Evolutionary conservation across 1,140 invertebrate species (phyloP), one percentile per base, ranked within the genome.

Genomic region (Lasioglossum baleicum): DNA sequence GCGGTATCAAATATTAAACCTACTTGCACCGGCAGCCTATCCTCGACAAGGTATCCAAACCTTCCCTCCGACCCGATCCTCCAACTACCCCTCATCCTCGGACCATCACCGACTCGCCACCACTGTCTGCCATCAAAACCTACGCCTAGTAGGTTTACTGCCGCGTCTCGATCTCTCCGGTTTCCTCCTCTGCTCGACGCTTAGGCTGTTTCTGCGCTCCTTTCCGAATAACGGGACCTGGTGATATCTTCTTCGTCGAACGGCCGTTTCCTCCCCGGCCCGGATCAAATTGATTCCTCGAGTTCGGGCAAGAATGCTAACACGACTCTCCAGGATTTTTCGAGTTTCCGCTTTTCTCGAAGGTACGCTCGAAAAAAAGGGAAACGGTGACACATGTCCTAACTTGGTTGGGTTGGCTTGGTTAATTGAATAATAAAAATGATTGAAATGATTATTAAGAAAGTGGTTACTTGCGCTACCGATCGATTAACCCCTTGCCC

Each of bases 1-100:
- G 90, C 91, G 89, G 82, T 92, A 93, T 93, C 90, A 92, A 92
- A 92, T 93, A 93, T 93, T 93, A 92, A 93, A 92, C 87, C 85
- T 90, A 91, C 92, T 93, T 93, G 91, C 91, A 93, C 88, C 89
- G 83, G 83, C 85, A 79, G 87, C 87, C 83, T 85, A 88, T 85
- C 88, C 87, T 84, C 85, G 83, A 85, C 87, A 87, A 87, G 83
- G 69, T 84, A 83, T 87, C 87, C 82, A 83, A 85, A 85, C 86
- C 83, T 85, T 88, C 88, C 70, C 80, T 81, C 83, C 60, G 61
- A 69, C 74, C 79, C 63, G 76, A 53, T 70, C 67, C 78, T 69
- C 82, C 71, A 65, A 40, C 72, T 26, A 31, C 80, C 78, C 79
- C 79, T 76, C 73, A 67, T 74, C 71, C 75, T 72, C 79, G 66